phyloP scores from a whole-genome alignment of 2,888 invertebrate genomes.

The Homarus gammarus region DNA sequence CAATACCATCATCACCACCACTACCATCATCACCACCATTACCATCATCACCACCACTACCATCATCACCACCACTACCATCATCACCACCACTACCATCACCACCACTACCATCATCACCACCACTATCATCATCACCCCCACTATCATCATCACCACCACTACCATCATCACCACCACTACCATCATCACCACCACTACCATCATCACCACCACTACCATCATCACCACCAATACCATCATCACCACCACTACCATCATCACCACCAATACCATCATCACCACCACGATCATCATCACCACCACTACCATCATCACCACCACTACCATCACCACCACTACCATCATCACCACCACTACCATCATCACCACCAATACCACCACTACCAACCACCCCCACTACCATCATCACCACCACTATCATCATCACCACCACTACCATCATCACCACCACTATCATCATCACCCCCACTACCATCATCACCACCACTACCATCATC shows the following conservation, averaged over 20 bases:
- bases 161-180: conserved; percentile 10
- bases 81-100: conserved; percentile 1
- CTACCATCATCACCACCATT: conserved; percentile 1
- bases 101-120: conserved; percentile 2
- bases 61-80: not conserved
- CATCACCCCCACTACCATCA: not conserved
- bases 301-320: not conserved
- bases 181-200: not conserved
- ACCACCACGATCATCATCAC: not conserved
- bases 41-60: not conserved
- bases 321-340: not conserved
- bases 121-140: not conserved
- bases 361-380: not conserved
- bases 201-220: conserved; percentile 1
- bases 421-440: not conserved
- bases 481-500: not conserved
- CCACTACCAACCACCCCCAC: not conserved
- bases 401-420: no score
- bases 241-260: conserved; percentile 11
- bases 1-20: not conserved
- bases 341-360: not conserved
- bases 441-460: not conserved
- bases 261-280: not conserved
- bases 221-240: not conserved
- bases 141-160: not conserved